A percentile compares a stretch with the other conserved stretches of the same genome.
phyloP scores from a whole-genome alignment of 2,113 vertebrate genomes.

The Hylia prasina region DNA sequence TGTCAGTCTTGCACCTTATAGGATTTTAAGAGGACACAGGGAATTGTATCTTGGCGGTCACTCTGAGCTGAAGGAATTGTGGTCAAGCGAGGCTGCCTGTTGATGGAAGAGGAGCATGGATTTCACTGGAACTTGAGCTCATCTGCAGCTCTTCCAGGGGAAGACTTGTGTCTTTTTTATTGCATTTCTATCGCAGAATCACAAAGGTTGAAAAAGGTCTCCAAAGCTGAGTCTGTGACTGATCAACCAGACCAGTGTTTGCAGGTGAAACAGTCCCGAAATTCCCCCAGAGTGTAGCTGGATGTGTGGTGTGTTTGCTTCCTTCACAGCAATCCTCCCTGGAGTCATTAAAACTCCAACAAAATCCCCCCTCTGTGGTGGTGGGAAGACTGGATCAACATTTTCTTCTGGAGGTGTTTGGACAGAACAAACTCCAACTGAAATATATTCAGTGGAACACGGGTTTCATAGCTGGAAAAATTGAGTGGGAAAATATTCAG shows the following conservation, averaged over 20 bases:
- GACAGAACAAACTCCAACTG: not conserved
- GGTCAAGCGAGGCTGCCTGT: not conserved
- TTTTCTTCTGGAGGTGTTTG: not conserved
- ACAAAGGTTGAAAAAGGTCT: not conserved
- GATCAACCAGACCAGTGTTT: not conserved
- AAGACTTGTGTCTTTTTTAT: not conserved
- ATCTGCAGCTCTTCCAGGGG: not conserved
- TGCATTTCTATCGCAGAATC: too few species aligned
- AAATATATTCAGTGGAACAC: not conserved
- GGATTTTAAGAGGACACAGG: not conserved
- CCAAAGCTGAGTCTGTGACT: not conserved
- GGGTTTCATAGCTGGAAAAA: not conserved
- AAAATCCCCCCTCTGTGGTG: not conserved
- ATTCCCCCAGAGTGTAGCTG: not conserved
- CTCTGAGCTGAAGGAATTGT: not conserved
- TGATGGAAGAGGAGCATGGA: not conserved
- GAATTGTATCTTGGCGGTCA: not conserved
- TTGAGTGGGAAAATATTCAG: not conserved
- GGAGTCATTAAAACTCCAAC: not conserved
- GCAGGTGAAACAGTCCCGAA: not conserved
- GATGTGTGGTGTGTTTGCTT: not conserved
- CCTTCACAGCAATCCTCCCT: not conserved
- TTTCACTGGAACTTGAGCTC: not conserved
- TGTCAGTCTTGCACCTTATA: not conserved
- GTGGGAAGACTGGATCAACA: rapidly evolving